Base-by-base conservation (phyloP, 2,797 vertebrate species). In the Ctenosaura bakeri region DNA sequence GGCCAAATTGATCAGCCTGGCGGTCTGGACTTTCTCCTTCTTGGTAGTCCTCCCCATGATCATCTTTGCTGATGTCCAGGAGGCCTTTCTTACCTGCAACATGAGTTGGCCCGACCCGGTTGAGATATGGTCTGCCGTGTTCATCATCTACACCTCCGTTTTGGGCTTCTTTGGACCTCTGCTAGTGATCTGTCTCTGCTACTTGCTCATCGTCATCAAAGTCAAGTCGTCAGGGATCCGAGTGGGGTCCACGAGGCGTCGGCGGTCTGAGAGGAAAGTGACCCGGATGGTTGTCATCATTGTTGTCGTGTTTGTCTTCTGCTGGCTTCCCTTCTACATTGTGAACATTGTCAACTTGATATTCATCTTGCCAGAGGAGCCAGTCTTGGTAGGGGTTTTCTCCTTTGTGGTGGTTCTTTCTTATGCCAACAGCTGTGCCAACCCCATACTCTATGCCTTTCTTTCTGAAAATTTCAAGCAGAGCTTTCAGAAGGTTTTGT, bases 201-300 rank as follows among this genome's bases (percentile, higher is more conserved):
- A 99, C 96, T 96, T 99, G 94, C 97, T 99, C 83, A 98, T 99
- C 0, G 97, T 99, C 76, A 97, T 98, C 81, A 99, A 98, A 97
- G 98, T 99, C 22, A 98, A 98, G 86, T 98, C 97, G 0, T 97
- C 98, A 0, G 98, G 99, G 16, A 96, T 98, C 71, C 96, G 98
- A 0, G 97, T 97, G 0, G 98, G 98, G 42, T 97, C 98, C 85
- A 98, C 98, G 0, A 98, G 96, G 85, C 97, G 98, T 0, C 97
- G 98, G 32, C 97, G 96, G 42, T 98, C 98, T 0, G 99, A 99
- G 96, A 97, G 98, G 2, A 99, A 98, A 94, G 98, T 98, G 90
- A 99, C 99, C 0, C 97, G 98, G 86, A 99, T 99, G 99, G 99
- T 99, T 96, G 98, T 99, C 95, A 97, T 99, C 95, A 98, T 99